Conservation (phyloP, 2,888 invertebrate genomes). For the Blastobasis adustella region DNA sequence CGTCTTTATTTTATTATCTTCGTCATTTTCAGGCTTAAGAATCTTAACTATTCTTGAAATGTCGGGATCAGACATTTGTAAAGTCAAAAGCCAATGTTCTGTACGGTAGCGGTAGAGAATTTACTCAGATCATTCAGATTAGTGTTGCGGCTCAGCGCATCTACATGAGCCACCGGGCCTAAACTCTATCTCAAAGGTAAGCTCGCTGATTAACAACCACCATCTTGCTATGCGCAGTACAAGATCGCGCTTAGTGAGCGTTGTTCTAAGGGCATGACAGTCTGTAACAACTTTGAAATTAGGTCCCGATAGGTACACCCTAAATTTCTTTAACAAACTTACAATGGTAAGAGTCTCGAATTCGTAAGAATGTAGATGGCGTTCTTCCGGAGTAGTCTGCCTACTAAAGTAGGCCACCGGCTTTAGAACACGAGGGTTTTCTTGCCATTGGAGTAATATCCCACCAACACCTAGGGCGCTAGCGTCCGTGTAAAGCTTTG, state of each 20-base stretch:
- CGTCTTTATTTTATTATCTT: not conserved
- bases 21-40: constrained; percentile 5
- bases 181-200: constrained; percentile 22
- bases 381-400: constrained; percentile 25
- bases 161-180: constrained; percentile 27
- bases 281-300: constrained; percentile 29
- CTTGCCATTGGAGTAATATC: constrained; percentile 21
- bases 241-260: constrained; percentile 24
- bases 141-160: constrained; percentile 21
- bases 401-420: constrained; percentile 28
- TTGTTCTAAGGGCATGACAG: constrained; percentile 26
- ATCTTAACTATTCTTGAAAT: constrained; percentile 8
- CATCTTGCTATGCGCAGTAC: constrained; percentile 27
- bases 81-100: constrained; percentile 13
- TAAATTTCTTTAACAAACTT: constrained; percentile 25
- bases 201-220: constrained; percentile 29
- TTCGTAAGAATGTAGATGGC: constrained; percentile 30
- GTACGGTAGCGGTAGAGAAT: constrained; percentile 4
- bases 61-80: constrained; percentile 12
- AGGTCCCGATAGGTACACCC: constrained; percentile 27
- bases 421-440: constrained; percentile 3
- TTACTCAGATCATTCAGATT: constrained; percentile 1
- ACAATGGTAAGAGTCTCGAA: constrained; percentile 36
- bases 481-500: constrained; percentile 32
- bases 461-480: constrained; percentile 25